Base-by-base conservation (phyloP, 2,888 invertebrate species). In the Amiota mariae region DNA sequence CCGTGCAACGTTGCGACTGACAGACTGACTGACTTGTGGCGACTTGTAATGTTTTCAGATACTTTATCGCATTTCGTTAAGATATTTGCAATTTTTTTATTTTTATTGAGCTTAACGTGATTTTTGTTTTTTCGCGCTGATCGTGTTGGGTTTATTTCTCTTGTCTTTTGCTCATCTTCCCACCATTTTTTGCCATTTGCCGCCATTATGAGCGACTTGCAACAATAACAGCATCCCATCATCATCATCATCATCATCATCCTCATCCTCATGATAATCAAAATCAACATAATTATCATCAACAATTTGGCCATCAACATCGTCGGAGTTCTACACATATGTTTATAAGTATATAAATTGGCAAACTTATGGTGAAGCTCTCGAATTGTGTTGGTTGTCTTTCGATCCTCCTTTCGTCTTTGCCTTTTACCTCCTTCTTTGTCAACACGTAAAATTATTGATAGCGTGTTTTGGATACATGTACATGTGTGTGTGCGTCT, bases 11-110 rank as follows among this genome's bases (percentile, higher is more conserved):
- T 59, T 59, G 59, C 11, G 59, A 36, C 36, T 6, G 3, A 24
- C 24, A 15, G 59, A 18, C 49, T 24, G 13, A 48, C 20, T 15
- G 8, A 9, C 24, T 51, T 54, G 63, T 54, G 8, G 13, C 6
- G 36, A 46, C 63, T 63, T 0, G 63, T 63, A 82, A 82, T 84
- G 85, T 83, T 83, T 85, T 78, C 86, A 85, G 82, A 83, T 83
- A 84, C 82, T 83, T 83, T 83, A 85, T 83, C 82, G 86, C 81
- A 79, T 78, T 81, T 85, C 82, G 81, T 83, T 83, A 85, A 83
- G 82, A 85, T 83, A 86, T 85, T 83, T 83, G 73, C 72, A 72
- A 71, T 71, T 64, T 64, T 71, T 68, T 72, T 36, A 68, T 49
- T 71, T 70, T 46, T 63, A 18, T 15, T 48, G 59, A 57, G n/a